Conservation (phyloP, 2,797 vertebrate genomes). For the Ficedula albicollis region DNA sequence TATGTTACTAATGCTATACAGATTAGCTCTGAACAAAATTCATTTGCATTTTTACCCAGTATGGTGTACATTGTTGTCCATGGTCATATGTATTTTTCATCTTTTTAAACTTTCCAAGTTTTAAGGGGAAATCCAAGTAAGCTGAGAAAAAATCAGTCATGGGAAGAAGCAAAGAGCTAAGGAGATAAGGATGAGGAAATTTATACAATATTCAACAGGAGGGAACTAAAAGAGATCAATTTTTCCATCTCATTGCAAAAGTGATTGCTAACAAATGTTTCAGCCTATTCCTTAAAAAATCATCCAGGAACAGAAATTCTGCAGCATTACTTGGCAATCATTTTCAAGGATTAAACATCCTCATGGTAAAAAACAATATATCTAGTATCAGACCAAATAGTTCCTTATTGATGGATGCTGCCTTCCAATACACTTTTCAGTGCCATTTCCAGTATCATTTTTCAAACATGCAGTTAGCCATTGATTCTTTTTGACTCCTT, state of each 20-base stretch:
- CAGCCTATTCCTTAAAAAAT: neutral
- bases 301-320: neutral
- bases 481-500: neutral
- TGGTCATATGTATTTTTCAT: neutral
- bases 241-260: neutral
- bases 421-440: neutral
- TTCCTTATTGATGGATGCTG: neutral
- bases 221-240: neutral
- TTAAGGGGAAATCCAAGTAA: neutral
- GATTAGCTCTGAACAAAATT: neutral
- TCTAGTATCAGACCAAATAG: neutral
- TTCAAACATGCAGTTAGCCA: neutral
- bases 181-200: neutral
- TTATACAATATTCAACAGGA: neutral
- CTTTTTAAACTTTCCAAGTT: neutral
- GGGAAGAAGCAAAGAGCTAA: neutral
- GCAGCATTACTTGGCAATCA: neutral
- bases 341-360: neutral
- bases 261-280: neutral
- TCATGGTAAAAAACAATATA: neutral
- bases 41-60: neutral
- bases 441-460: neutral
- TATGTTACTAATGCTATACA: neutral
- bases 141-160: neutral
- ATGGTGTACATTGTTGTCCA: fast-evolving